phyloP scores from a whole-genome alignment of 2,888 invertebrate species.

The Xylota segnis region DNA sequence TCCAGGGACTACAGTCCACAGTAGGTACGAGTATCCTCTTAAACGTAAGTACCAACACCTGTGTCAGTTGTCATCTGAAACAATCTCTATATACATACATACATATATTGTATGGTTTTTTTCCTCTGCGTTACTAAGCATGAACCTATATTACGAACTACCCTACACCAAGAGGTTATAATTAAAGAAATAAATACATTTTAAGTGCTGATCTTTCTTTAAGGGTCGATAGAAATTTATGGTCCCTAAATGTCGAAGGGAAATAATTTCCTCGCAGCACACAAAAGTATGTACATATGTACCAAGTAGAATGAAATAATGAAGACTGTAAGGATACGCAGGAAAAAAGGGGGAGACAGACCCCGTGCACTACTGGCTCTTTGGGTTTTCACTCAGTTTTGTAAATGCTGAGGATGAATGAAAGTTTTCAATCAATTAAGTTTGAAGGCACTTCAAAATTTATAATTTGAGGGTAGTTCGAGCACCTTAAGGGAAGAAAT shows the following conservation, averaged over 20 bases:
- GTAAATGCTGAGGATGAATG: constrained; percentile 12
- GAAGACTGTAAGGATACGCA: not conserved
- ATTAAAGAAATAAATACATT: constrained; percentile 55
- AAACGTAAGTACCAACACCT: too few relatives aligned
- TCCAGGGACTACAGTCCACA: too few relatives aligned
- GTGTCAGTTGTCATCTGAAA: too few relatives aligned
- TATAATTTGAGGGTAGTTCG: constrained; percentile 35
- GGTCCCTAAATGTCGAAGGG: constrained; percentile 38
- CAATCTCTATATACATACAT: too few relatives aligned
- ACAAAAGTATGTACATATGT: not conserved
- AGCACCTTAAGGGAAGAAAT: constrained; percentile 12
- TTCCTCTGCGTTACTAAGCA: not conserved
- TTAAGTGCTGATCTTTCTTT: constrained; percentile 51
- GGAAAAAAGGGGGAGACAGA: not conserved
- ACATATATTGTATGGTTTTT: too few relatives aligned
- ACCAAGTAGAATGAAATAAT: constrained; percentile 1
- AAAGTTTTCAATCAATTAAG: constrained; percentile 64
- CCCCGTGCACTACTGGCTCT: not conserved
- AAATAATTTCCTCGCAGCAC: constrained; percentile 33
- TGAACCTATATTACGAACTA: not conserved
- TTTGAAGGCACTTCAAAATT: constrained; percentile 46
- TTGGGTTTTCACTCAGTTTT: not conserved
- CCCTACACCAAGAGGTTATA: constrained; percentile 16
- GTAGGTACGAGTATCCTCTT: too few relatives aligned
- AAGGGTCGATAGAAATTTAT: constrained; percentile 58